Base-by-base conservation (phyloP, 2,113 vertebrate genomes). In the Pionites leucogaster region DNA sequence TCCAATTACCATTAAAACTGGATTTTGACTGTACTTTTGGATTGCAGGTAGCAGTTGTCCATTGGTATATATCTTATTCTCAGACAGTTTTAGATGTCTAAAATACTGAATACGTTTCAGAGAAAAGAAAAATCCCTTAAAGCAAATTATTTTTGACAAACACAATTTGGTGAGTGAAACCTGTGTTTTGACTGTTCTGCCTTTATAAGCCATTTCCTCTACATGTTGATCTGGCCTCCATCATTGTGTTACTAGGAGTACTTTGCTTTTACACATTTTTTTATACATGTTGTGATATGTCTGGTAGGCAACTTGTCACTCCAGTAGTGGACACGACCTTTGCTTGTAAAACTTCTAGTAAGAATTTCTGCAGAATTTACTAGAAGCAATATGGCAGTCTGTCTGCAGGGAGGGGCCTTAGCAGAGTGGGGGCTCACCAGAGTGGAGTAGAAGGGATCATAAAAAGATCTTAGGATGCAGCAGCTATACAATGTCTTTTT, bases 401-500 rank as follows among this genome's bases (percentile, higher is more conserved):
- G 57, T 35, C 57, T 59, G 33, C 57, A 59, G 33, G 22, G 22
- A 35, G 13, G 20, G 57, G 57, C 57, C 19, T 59, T n/a, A 59
- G 33, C 57, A 59, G 57, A n/a, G 57, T 15, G 20, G 22, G 33
- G 20, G 13, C 57, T 59, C n/a, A 24, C 57, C 57, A 59, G 33
- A 16, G 57, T 35, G 57, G 13, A 35, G 57, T 35, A 35, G 57
- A 59, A 35, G 22, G 33, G 57, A 35, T 59, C 9, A 47, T 24
- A 37, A 77, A 46, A 63, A 64, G 10, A 5, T 77, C 27, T 76
- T 72, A 10, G 3, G 15, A 42, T 1, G 0, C n/a, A 31, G 15
- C 44, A 68, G 22, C 3, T 42, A 1, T 35, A 5, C 9, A 35
- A 0, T 65, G 11, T 0, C 63, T 86, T 86, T 76, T 62, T 55